Evolutionary conservation across 2,797 vertebrate species (phyloP).

Genomic region (Euphonia xanthogaster): DNA sequence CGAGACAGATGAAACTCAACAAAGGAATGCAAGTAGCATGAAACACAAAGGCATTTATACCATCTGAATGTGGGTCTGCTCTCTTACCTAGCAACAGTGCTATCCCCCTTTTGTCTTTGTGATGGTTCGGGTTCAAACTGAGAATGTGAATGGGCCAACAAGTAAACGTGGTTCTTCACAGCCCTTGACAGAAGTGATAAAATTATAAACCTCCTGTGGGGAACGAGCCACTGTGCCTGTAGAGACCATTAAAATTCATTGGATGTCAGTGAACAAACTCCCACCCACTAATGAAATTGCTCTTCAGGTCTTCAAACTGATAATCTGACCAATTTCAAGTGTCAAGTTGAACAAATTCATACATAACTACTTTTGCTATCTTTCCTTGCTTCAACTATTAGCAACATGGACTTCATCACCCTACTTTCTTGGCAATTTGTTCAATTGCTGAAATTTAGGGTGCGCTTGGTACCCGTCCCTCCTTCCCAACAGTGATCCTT

Average conservation of each 20-base stretch:
- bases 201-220: neutral
- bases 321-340: neutral
- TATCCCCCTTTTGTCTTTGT: neutral
- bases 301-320: neutral
- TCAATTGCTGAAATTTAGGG: neutral
- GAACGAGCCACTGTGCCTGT: neutral
- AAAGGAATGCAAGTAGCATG: neutral
- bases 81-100: neutral
- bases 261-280: accelerated
- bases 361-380: neutral
- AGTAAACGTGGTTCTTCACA: neutral
- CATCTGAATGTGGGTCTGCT: neutral
- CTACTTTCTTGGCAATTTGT: neutral
- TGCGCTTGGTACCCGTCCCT: neutral
- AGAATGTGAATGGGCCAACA: neutral
- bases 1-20: neutral
- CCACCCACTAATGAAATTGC: neutral
- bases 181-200: neutral
- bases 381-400: neutral
- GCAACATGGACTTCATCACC: neutral
- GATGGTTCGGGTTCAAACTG: neutral
- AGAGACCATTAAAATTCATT: neutral
- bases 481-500: neutral
- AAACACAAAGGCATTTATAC: neutral
- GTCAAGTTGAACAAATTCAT: neutral